phyloP scores from a whole-genome alignment of 2,113 vertebrate genomes.

The Oncorhynchus nerka region DNA sequence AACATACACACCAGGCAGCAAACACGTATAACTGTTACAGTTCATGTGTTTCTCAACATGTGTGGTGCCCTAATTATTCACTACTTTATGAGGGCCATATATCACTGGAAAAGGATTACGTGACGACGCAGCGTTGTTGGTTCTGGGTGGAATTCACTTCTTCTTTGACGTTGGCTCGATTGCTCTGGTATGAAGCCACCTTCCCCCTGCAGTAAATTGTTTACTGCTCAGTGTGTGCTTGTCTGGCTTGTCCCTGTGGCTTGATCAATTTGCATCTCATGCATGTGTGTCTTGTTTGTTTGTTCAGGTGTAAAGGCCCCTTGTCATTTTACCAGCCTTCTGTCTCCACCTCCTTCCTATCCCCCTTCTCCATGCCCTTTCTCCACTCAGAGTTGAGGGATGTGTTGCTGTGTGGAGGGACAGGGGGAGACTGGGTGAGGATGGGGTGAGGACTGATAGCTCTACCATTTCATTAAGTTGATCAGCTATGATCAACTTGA shows the following conservation, averaged over 20 bases:
- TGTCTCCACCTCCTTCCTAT: conserved; percentile 1
- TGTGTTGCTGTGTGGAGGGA: not conserved
- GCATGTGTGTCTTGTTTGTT: not conserved
- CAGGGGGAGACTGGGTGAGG: not conserved
- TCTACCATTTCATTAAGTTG: conserved; percentile 35
- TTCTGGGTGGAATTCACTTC: conserved; percentile 40
- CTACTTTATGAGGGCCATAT: conserved; percentile 8
- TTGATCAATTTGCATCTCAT: conserved; percentile 2
- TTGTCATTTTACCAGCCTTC: not conserved
- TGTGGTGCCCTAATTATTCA: not conserved
- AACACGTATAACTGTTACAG: not conserved
- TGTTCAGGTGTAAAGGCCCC: not conserved
- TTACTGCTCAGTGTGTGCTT: conserved; percentile 28
- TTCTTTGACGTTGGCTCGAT: conserved; percentile 59
- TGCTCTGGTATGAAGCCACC: conserved; percentile 26
- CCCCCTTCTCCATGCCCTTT: not conserved
- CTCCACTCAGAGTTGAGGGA: not conserved
- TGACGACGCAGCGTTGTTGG: conserved; percentile 18
- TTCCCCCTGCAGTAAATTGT: conserved; percentile 32
- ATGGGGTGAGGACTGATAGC: not conserved
- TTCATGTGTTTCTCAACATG: not conserved
- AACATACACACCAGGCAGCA: not conserved
- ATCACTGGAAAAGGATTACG: conserved; percentile 29
- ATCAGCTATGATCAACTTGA: conserved; percentile 29
- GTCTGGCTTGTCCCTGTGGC: not conserved